These are phyloP conservation scores for Lochmaea capreae DNA, from an alignment of 2,888 invertebrate species.

Conservation along the genomic window DNA sequence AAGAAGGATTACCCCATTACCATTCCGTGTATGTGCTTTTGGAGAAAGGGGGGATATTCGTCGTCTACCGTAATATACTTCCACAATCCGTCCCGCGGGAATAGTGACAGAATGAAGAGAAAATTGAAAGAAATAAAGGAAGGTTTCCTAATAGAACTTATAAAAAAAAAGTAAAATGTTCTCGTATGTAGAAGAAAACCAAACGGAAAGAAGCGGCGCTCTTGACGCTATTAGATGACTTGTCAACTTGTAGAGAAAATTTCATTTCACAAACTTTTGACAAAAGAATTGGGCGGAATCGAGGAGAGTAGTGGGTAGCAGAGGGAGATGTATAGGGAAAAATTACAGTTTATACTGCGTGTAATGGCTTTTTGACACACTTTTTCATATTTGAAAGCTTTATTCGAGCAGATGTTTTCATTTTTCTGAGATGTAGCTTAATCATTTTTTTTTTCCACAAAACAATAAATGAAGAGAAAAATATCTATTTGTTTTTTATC, in stretches of 20 bases:
- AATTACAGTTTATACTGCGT: slow-evolving; percentile 26
- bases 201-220: slow-evolving; percentile 47
- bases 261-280: slow-evolving; percentile 71
- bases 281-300: slow-evolving; percentile 70
- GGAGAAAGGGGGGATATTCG: slow-evolving; percentile 25
- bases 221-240: slow-evolving; percentile 69
- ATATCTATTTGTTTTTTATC: too few relatives aligned
- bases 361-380: slow-evolving; percentile 30
- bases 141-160: slow-evolving; percentile 61
- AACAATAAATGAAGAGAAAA: neutral
- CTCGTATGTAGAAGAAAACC: slow-evolving; percentile 59
- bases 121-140: slow-evolving; percentile 68
- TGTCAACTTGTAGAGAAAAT: slow-evolving; percentile 69
- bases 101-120: slow-evolving; percentile 66
- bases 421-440: neutral
- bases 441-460: neutral
- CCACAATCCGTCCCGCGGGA: slow-evolving; percentile 53
- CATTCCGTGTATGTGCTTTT: slow-evolving; percentile 30
- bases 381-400: slow-evolving; percentile 25
- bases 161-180: slow-evolving; percentile 61
- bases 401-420: slow-evolving; percentile 17
- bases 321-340: slow-evolving; percentile 46
- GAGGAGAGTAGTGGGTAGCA: slow-evolving; percentile 62
- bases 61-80: slow-evolving; percentile 38
- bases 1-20: slow-evolving; percentile 35